phyloP scores from a whole-genome alignment of 2,113 vertebrate species.

The Thamnaconus septentrionalis region DNA sequence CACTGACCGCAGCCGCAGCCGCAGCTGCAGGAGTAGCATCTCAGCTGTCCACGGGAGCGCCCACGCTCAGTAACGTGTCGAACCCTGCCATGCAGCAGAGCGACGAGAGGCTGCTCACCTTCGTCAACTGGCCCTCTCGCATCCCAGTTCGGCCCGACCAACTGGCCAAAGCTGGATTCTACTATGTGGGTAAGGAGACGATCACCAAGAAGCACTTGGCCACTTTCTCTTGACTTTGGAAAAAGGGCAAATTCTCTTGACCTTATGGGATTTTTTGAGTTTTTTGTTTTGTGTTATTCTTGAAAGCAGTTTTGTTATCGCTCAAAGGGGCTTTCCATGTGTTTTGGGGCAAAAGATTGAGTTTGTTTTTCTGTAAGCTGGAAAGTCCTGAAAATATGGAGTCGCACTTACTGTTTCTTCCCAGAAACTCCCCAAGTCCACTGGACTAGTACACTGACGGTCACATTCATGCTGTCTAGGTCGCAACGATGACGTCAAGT shows the following conservation, averaged over 20 bases:
- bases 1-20: slow-evolving; percentile 65
- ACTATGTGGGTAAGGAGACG: slow-evolving; percentile 87
- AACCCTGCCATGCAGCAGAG: slow-evolving; percentile 92
- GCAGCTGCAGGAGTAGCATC: slow-evolving; percentile 17
- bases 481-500: slow-evolving; percentile 95
- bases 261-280: too few relatives aligned
- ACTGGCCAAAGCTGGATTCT: slow-evolving; percentile 94
- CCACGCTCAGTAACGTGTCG: slow-evolving; percentile 81
- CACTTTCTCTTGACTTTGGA: too few relatives aligned
- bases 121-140: slow-evolving; percentile 88
- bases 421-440: background rate
- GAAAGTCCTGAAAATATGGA: too few relatives aligned
- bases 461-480: slow-evolving; percentile 67
- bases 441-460: background rate
- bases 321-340: too few relatives aligned
- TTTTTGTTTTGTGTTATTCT: too few relatives aligned
- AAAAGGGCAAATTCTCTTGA: too few relatives aligned
- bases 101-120: slow-evolving; percentile 86
- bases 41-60: slow-evolving; percentile 44
- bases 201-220: background rate
- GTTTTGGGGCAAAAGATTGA: too few relatives aligned
- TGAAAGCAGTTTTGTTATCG: too few relatives aligned
- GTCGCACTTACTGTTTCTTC: too few relatives aligned
- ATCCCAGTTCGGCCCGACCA: slow-evolving; percentile 91
- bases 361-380: too few relatives aligned